A percentile compares a stretch with the other conserved stretches of the same genome.
Evolutionary conservation across 2,113 vertebrate species (phyloP).

Genomic region (Corydoras sp.): DNA sequence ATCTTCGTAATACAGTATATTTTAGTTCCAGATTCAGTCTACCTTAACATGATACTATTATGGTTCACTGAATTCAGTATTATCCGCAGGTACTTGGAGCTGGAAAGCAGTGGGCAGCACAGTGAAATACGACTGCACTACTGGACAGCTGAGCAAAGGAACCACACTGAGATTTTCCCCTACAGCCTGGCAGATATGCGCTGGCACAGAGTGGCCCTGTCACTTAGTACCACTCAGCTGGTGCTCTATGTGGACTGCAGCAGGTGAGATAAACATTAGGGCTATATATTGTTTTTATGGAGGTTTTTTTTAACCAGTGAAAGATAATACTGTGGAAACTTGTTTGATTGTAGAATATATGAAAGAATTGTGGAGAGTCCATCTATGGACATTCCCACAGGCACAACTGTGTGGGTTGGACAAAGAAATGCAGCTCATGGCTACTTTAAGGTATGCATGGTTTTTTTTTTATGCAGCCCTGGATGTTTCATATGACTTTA

Average conservation of each 20-base stretch:
- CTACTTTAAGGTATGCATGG: conserved; percentile 73
- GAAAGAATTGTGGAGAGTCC: conserved; percentile 78
- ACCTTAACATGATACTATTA: too few relatives aligned
- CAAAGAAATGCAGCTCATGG: conserved; percentile 82
- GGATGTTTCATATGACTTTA: background rate
- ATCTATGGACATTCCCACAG: conserved; percentile 72
- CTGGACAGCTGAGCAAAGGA: conserved; percentile 64
- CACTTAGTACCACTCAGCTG: conserved; percentile 78
- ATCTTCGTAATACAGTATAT: too few relatives aligned
- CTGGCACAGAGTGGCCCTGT: conserved; percentile 81
- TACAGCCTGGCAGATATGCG: conserved; percentile 81
- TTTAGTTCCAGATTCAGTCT: too few relatives aligned
- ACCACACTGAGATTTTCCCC: conserved; percentile 79
- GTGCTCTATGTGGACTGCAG: conserved; percentile 82
- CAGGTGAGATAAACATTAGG: conserved; percentile 59
- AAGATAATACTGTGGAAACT: background rate
- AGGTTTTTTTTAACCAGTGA: background rate
- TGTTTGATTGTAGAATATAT: conserved; percentile 71
- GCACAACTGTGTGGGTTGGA: conserved; percentile 77
- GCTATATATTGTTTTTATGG: too few relatives aligned
- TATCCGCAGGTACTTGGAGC: conserved; percentile 74
- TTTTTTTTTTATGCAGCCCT: background rate
- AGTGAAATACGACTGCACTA: conserved; percentile 84
- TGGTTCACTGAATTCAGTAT: too few relatives aligned
- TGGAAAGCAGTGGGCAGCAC: conserved; percentile 81